A percentile compares a stretch with the other conserved stretches of the same genome.
Evolutionary conservation across 2,797 vertebrate species (phyloP).

Genomic region (Enteromius trimaculatus): DNA sequence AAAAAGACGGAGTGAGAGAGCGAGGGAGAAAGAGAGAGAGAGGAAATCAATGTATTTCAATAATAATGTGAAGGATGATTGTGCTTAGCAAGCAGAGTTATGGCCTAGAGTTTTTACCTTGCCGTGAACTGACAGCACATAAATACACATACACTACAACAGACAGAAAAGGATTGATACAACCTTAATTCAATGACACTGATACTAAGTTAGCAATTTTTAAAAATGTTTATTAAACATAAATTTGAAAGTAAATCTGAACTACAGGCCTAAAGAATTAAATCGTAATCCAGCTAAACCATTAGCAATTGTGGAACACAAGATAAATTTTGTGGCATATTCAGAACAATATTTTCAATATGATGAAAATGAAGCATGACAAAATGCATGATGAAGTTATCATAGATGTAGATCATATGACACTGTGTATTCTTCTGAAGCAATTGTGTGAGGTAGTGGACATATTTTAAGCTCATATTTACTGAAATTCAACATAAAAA

Average conservation of each 20-base stretch:
- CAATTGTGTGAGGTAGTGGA: neutral
- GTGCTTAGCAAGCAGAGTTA: conserved; percentile 76
- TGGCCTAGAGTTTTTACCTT: conserved; percentile 66
- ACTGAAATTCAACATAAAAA: neutral
- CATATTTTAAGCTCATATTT: neutral
- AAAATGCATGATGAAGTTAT: neutral
- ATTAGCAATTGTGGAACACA: neutral
- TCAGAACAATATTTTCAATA: neutral
- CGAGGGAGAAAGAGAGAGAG: conserved; percentile 75
- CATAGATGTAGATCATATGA: neutral
- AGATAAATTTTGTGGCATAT: neutral
- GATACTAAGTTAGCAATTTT: neutral
- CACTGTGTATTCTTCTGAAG: neutral
- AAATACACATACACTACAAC: conserved; percentile 66
- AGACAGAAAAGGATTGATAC: neutral
- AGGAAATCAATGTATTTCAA: conserved; percentile 67
- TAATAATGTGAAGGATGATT: conserved; percentile 72
- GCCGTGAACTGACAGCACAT: conserved; percentile 70
- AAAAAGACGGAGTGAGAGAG: conserved; percentile 67
- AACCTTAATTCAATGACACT: neutral
- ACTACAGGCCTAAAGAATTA: neutral
- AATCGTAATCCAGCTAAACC: neutral
- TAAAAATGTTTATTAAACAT: neutral
- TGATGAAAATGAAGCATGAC: neutral
- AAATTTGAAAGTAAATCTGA: neutral